Evolutionary conservation across 2,113 vertebrate species (phyloP).

Genomic region (Pandion haliaetus): DNA sequence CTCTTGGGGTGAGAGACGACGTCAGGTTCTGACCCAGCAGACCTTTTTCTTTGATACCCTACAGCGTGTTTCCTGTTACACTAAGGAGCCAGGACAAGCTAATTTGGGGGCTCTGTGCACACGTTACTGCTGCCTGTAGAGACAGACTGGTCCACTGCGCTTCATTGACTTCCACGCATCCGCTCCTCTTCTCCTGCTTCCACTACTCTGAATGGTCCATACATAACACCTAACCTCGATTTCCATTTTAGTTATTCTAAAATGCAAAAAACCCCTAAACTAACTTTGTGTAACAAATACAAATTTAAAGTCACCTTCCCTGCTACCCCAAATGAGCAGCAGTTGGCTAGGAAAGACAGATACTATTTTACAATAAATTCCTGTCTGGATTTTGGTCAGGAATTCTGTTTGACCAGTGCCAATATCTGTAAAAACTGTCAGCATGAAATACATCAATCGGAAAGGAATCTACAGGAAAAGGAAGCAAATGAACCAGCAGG

Average conservation of each 20-base stretch:
- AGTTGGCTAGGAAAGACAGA: background rate
- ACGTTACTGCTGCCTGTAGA: background rate
- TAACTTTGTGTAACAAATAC: background rate
- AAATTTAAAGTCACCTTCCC: background rate
- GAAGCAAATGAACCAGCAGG: background rate
- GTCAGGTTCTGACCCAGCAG: background rate
- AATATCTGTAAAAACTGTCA: background rate
- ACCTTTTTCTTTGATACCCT: background rate
- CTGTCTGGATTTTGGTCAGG: background rate
- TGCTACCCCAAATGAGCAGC: background rate
- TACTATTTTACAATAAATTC: background rate
- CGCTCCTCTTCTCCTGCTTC: background rate
- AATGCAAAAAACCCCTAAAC: background rate
- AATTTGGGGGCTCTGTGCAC: too few species aligned
- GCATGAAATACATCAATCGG: background rate
- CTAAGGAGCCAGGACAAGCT: background rate
- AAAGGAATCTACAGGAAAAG: background rate
- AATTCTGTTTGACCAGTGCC: background rate
- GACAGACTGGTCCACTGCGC: accelerated
- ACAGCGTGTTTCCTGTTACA: too few species aligned
- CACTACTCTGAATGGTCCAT: too few species aligned
- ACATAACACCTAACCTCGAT: background rate
- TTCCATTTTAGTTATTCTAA: background rate
- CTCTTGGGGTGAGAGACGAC: background rate
- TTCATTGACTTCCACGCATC: background rate